Percentiles rank a stretch among this genome's conserved stretches.
phyloP scores from a whole-genome alignment of 2,113 vertebrate genomes.

The Thermophis baileyi region DNA sequence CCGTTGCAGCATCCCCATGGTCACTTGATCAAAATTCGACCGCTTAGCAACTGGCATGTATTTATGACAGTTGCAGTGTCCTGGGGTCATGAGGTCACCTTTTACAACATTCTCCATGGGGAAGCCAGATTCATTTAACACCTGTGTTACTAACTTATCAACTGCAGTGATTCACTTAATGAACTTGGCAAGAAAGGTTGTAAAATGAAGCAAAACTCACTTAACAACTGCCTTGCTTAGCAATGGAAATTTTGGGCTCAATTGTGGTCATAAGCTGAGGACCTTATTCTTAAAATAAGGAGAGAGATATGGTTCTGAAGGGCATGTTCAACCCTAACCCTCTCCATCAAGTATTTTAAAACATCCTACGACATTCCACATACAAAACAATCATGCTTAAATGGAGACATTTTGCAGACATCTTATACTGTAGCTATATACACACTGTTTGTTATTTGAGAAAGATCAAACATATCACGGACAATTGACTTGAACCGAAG shows the following conservation, averaged over 20 bases:
- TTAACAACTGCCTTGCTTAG: background rate
- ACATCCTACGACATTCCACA: background rate
- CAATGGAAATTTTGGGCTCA: too few species aligned
- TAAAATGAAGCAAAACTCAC: background rate
- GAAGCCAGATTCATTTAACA: background rate
- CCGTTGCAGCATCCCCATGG: background rate
- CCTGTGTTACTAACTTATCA: background rate
- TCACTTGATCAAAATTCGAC: background rate
- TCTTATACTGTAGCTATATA: background rate
- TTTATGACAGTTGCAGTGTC: background rate
- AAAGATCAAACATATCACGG: background rate
- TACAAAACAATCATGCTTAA: background rate
- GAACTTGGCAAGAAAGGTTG: background rate
- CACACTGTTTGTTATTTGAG: background rate
- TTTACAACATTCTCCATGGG: background rate
- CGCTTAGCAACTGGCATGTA: background rate
- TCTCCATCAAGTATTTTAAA: background rate
- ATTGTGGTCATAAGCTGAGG: too few species aligned
- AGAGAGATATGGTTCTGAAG: background rate
- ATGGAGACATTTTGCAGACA: background rate
- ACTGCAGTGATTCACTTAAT: background rate
- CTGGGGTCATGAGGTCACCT: background rate
- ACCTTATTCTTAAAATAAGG: background rate
- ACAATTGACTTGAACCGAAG: background rate
- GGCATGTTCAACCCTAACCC: background rate